Base-by-base conservation (phyloP, 2,888 invertebrate genomes). In the Ernsta delagoae region DNA sequence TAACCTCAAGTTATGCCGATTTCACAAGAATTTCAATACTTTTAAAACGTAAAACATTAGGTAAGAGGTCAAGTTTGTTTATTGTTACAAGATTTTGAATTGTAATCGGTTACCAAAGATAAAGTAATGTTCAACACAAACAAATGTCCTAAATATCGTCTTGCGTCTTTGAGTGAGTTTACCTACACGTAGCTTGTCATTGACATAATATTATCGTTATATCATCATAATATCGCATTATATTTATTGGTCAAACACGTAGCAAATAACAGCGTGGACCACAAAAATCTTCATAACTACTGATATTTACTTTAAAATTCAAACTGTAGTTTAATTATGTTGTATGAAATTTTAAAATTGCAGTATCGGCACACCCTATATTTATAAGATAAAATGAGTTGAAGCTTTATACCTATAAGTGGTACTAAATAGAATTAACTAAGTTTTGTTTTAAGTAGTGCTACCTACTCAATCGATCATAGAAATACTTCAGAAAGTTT, bases 51-150 rank as follows among this genome's bases (percentile, higher is more conserved):
- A 41, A 24, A 50, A 34, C 8, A 41, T 66, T 53, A 60, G 31
- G 31, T 59, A 65, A 65, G 59, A 43, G 59, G 66, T 66, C 59
- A 66, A 59, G 66, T 66, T 41, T 53, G 59, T 66, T 53, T 59
- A 65, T 24, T 60, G 59, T 65, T 59, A 66, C 65, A 59, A 31
- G 59, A 53, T 50, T 45, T 65, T 53, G 59, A 59, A 34, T 11
- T 50, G 16, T 8, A 48, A 36, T 65, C 36, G 50, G 39, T 65
- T 36, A 34, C 16, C 48, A n/a, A n/a, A 48, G 8, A 34, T 9
- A 36, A 7, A 50, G 8, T 34, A 36, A 3, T 56, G 6, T 56
- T 56, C 31, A 24, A 24, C 4, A 9, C 31, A 34, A 56, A 36
- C 56, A 34, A 56, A 6, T 39, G 48, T 61, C 50, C 16, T 43